Evolutionary conservation across 2,888 invertebrate species (phyloP).

Genomic region (Aphodius granarius): DNA sequence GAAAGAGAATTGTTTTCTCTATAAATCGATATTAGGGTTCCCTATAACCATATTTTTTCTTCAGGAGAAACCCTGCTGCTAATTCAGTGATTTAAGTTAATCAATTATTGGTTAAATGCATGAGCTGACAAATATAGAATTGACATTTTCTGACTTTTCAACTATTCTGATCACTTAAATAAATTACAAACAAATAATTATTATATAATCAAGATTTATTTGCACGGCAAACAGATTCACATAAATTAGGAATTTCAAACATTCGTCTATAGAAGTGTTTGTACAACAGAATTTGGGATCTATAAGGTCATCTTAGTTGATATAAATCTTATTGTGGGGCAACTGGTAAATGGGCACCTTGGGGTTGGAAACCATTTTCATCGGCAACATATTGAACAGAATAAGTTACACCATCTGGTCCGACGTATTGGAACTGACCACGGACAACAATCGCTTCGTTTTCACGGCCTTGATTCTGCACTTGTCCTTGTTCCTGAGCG

Average conservation of each 20-base stretch:
- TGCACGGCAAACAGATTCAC: conserved; percentile 19
- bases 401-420: conserved; percentile 63
- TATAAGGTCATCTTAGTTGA: background rate
- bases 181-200: too few species aligned
- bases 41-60: too few species aligned
- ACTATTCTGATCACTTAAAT: too few species aligned
- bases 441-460: conserved; percentile 64
- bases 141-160: too few species aligned
- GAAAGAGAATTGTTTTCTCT: too few species aligned
- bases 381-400: conserved; percentile 63
- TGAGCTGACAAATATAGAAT: too few species aligned
- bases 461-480: conserved; percentile 64
- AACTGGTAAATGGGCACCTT: conserved; percentile 54
- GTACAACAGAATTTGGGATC: conserved; percentile 8
- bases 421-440: conserved; percentile 63
- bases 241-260: background rate
- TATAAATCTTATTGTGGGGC: conserved; percentile 33
- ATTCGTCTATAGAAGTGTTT: conserved; percentile 8
- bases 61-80: too few species aligned
- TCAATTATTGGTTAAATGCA: too few species aligned
- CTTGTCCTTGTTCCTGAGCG: conserved; percentile 62
- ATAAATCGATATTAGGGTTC: too few species aligned
- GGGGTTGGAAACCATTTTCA: conserved; percentile 62
- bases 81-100: too few species aligned
- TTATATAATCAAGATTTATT: conserved; percentile 18